Base-by-base conservation (phyloP, 1,140 invertebrate genomes). In the Hyphantria cunea region DNA sequence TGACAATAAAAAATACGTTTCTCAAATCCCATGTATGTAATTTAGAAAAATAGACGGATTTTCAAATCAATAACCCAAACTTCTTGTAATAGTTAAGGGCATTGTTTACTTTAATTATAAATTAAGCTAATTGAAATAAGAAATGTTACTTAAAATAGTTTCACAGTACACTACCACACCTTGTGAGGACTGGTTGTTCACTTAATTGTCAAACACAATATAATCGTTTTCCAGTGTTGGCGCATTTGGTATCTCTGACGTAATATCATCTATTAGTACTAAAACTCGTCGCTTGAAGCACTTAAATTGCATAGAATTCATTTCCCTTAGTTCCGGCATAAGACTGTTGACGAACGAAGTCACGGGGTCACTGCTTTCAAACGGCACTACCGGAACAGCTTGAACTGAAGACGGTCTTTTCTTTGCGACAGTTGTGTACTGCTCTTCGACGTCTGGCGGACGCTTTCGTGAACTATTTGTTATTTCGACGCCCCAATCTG, bases 221-320 rank as follows among this genome's bases (percentile, higher is more conserved):
- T 31, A 48, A 25, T 10, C n/a, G 9, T 25, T 48, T 48, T 17
- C 17, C 31, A 31, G 6, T 15, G 6, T 33, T 39, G 17, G 39
- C 12, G 6, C 34, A 31, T 10, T 31, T 0, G 45, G 17, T 3
- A 50, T 63, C 3, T 64, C 59, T 3, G 45, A 52, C 3, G 49
- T 68, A 8, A 67, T 67, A 11, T 67, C 49, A 17, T 71, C 69
- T 37, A 71, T 71, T 17, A 70, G 48, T 3, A 41, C 31, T 32
- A 70, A 45, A 7, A 65, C 68, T 47, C 60, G 37, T 48, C 68
- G 32, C 7, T 70, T 70, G 42, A 70, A 70, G n/a, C 50, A 33
- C 12, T 66, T 70, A 37, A 70, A 70, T 39, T 70, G 68, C 4
- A 13, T 2, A 9, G 54, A 37, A n/a, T 63, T 61, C 64, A 70